These are phyloP conservation scores for Neotoma lepida DNA, from an alignment of 2,113 vertebrate species.

Conservation along the genomic window DNA sequence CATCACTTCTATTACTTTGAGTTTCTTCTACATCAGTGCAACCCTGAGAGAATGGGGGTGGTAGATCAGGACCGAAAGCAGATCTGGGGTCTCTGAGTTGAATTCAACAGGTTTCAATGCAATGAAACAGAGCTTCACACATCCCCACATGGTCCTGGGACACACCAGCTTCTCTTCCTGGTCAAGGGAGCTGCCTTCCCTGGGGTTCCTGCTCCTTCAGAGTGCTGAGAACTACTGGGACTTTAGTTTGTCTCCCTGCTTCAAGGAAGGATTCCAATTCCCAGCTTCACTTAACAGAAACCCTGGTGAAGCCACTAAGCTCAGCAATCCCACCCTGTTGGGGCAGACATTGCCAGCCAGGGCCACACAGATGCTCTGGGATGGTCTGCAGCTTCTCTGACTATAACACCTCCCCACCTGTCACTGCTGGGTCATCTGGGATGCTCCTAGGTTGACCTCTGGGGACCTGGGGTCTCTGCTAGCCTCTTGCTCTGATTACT, in stretches of 20 bases:
- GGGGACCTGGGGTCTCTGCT: too few species aligned
- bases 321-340: too few species aligned
- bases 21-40: not conserved
- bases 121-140: not conserved
- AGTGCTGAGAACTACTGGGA: not conserved
- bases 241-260: not conserved
- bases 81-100: not conserved
- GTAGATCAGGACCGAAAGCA: not conserved
- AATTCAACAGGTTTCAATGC: not conserved
- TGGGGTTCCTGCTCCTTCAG: not conserved
- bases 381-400: not conserved
- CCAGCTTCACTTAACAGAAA: not conserved
- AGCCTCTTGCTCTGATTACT: not conserved
- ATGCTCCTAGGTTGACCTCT: not conserved
- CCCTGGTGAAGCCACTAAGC: not conserved
- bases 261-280: not conserved
- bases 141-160: not conserved
- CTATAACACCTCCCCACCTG: fast-evolving
- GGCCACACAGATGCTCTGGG: not conserved
- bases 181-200: not conserved
- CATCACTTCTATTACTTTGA: too few species aligned
- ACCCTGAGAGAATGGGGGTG: not conserved
- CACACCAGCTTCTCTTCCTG: not conserved
- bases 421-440: not conserved
- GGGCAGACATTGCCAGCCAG: not conserved